phyloP scores from a whole-genome alignment of 2,888 invertebrate species.

The Drepanosiphum platanoidis region DNA sequence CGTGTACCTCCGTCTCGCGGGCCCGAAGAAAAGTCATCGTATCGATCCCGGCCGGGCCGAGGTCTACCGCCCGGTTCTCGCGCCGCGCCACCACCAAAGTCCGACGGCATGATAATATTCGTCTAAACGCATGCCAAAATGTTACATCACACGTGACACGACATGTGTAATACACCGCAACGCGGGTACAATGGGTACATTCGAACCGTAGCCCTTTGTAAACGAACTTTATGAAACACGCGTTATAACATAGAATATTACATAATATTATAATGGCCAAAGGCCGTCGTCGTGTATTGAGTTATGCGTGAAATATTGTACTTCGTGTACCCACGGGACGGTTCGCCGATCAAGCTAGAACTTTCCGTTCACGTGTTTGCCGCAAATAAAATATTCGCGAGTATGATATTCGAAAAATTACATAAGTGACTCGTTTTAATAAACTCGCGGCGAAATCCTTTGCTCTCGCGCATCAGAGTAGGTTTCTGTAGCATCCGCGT shows the following conservation, averaged over 20 bases:
- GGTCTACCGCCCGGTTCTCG: neutral
- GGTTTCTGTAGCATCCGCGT: conserved; percentile 1
- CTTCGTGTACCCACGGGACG: neutral
- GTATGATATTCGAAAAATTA: neutral
- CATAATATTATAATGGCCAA: neutral
- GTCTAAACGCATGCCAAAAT: neutral
- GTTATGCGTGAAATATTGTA: neutral
- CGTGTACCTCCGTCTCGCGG: too few species aligned
- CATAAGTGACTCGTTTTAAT: conserved; percentile 15
- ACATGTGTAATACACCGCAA: neutral
- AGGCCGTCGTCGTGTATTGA: too few species aligned
- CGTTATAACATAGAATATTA: neutral
- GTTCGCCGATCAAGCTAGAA: neutral
- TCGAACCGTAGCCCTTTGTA: neutral
- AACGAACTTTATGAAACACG: neutral
- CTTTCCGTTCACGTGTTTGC: neutral
- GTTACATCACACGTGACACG: neutral
- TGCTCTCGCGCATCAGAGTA: neutral
- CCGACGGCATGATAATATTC: neutral
- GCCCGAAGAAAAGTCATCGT: neutral
- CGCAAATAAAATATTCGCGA: conserved; percentile 4
- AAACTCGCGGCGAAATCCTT: conserved; percentile 36
- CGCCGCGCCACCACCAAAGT: neutral
- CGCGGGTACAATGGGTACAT: neutral
- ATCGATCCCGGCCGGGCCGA: neutral